A percentile compares a stretch with the other conserved stretches of the same genome.
These are phyloP conservation scores for Zaprionus africanus DNA, from an alignment of 1,140 invertebrate genomes.

Conservation along the genomic window DNA sequence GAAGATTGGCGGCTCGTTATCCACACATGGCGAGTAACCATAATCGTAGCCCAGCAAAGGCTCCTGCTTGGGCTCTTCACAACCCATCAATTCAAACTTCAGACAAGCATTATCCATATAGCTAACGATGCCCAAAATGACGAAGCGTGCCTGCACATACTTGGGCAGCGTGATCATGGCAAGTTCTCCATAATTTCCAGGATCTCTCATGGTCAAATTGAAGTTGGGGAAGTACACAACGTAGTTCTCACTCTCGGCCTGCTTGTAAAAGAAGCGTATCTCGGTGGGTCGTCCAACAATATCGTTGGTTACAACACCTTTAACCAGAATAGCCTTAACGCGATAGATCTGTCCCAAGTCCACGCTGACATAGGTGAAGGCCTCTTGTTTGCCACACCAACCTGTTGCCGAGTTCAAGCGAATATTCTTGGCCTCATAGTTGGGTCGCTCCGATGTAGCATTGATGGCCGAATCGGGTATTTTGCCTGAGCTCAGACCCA, in stretches of 20 bases:
- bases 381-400: conserved; percentile 97
- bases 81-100: conserved; percentile 98
- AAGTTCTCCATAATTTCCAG: conserved; percentile 96
- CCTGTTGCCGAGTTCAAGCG: conserved; percentile 97
- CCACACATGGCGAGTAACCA: conserved; percentile 96
- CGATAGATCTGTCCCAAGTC: conserved; percentile 95
- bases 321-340: conserved; percentile 96
- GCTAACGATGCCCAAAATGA: conserved; percentile 96
- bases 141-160: conserved; percentile 96
- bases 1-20: conserved; percentile 98
- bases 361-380: conserved; percentile 97
- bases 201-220: conserved; percentile 95
- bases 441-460: conserved; percentile 95
- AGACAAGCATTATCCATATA: conserved; percentile 98
- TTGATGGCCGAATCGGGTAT: conserved; percentile 98
- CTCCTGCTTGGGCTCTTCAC: conserved; percentile 92
- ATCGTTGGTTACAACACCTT: conserved; percentile 97
- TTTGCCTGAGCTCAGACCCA: conserved; percentile 95
- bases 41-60: conserved; percentile 96
- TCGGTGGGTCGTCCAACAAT: conserved; percentile 97
- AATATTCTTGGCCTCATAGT: conserved; percentile 95
- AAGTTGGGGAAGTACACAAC: conserved; percentile 98
- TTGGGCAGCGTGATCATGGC: conserved; percentile 98
- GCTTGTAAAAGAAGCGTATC: conserved; percentile 98
- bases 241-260: conserved; percentile 96